Conservation (phyloP, 2,888 invertebrate genomes). For the Mesoligia furuncula region DNA sequence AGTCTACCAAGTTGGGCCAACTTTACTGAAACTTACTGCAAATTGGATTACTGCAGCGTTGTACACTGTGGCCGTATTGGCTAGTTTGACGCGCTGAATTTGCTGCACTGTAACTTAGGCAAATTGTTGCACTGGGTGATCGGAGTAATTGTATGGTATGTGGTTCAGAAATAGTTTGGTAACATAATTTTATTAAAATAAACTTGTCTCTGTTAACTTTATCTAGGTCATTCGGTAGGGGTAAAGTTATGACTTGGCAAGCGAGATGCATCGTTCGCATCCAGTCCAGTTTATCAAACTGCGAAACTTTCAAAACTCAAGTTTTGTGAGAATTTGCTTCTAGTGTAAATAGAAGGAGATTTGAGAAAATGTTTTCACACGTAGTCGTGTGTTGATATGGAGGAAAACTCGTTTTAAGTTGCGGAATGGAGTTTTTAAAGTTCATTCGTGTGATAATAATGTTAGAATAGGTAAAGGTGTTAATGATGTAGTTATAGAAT, state of each 20-base stretch:
- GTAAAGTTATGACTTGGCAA: conserved; percentile 38
- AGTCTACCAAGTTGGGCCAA: conserved; percentile 81
- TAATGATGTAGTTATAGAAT: too few relatives aligned
- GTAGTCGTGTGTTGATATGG: conserved; percentile 22
- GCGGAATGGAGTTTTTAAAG: conserved; percentile 22
- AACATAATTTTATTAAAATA: conserved; percentile 10
- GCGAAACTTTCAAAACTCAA: conserved; percentile 40
- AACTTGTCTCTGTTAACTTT: conserved; percentile 6
- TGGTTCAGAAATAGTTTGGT: not conserved
- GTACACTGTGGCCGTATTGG: conserved; percentile 70
- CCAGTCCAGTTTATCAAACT: conserved; percentile 39
- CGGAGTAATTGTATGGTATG: conserved; percentile 25
- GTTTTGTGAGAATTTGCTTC: conserved; percentile 46
- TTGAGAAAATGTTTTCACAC: conserved; percentile 42
- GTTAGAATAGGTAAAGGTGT: not conserved
- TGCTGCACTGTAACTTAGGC: conserved; percentile 44
- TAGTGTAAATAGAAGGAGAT: conserved; percentile 33
- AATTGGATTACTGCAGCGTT: conserved; percentile 85
- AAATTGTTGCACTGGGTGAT: conserved; percentile 37
- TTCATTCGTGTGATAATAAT: not conserved
- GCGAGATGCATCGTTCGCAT: conserved; percentile 16
- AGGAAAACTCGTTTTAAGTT: conserved; percentile 40
- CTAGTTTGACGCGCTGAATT: conserved; percentile 78
- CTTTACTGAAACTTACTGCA: conserved; percentile 82
- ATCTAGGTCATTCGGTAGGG: conserved; percentile 39